Percentiles rank a stretch among this genome's conserved stretches.
Evolutionary conservation across 2,113 vertebrate genomes (phyloP).

Genomic region (Epinephelus lanceolatus): DNA sequence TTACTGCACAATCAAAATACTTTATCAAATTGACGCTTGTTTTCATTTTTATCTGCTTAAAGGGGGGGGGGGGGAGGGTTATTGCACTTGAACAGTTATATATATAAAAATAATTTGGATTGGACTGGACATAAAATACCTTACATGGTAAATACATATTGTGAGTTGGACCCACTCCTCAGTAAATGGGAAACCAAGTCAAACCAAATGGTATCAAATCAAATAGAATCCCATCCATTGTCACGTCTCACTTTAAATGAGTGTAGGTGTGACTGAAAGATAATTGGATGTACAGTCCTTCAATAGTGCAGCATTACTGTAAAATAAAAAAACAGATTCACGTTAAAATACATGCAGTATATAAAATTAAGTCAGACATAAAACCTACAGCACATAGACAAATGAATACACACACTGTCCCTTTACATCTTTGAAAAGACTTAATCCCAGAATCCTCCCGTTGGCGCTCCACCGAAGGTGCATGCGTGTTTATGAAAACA

Average conservation of each 20-base stretch:
- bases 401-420: background rate
- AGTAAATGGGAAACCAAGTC: background rate
- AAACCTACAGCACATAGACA: background rate
- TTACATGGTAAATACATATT: background rate
- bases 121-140: background rate
- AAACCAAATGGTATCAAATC: background rate
- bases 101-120: too few species aligned
- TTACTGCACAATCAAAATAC: too few species aligned
- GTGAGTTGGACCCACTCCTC: background rate
- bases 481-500: conserved; percentile 18
- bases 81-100: too few species aligned
- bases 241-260: background rate
- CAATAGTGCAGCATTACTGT: background rate
- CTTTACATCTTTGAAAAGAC: background rate
- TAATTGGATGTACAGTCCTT: background rate
- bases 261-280: background rate
- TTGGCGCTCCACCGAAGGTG: background rate
- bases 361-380: too few species aligned
- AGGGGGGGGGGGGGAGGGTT: too few species aligned
- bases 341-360: background rate
- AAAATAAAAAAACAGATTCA: background rate
- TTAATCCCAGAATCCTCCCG: background rate
- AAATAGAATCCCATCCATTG: background rate
- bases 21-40: too few species aligned
- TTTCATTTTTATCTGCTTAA: too few species aligned